Evolutionary conservation across 2,888 invertebrate species (phyloP), one percentile per base, ranked within the genome.

Genomic region (Calliscelio sp.): DNA sequence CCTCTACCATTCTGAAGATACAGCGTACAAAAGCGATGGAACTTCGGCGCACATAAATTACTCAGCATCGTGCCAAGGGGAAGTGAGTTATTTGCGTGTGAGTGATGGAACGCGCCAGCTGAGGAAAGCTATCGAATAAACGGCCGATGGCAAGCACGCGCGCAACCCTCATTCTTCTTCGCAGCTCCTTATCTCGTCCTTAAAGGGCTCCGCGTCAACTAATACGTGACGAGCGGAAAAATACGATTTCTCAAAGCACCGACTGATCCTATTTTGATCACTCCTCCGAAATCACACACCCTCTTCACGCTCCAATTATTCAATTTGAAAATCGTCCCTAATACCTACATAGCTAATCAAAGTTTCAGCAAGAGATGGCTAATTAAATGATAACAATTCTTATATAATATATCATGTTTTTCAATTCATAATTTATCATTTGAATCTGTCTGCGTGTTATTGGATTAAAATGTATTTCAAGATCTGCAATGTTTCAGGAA

Each of bases 51-150:
- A 89, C 92, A 91, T 92, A 92, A 92, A 93, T 93, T 93, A 92
- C 91, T 89, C 88, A 87, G 88, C 85, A 84, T 88, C 86, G 88
- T 87, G 84, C 88, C 86, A 86, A 89, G 90, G 90, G 90, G 92
- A 92, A 92, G 91, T 92, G 92, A 93, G 93, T 93, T 93, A 93
- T 93, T 93, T 92, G 92, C 92, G 93, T 90, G 92, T 91, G 92
- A 92, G 91, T 93, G 93, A 93, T 91, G 92, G 92, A 92, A 91
- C 91, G 92, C 90, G 91, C 91, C 93, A 92, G 92, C 92, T 93
- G 92, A 91, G 90, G 89, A 90, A 90, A 90, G 90, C 88, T 89
- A 87, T 88, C 85, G 89, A 87, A 85, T 87, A 88, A 90, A 90
- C 86, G 89, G 86, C 84, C 85, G 84, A 80, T 81, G 77, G 86